Evolutionary conservation across 1,140 invertebrate genomes (phyloP).

Genomic region (Aphelinus atriplicis): DNA sequence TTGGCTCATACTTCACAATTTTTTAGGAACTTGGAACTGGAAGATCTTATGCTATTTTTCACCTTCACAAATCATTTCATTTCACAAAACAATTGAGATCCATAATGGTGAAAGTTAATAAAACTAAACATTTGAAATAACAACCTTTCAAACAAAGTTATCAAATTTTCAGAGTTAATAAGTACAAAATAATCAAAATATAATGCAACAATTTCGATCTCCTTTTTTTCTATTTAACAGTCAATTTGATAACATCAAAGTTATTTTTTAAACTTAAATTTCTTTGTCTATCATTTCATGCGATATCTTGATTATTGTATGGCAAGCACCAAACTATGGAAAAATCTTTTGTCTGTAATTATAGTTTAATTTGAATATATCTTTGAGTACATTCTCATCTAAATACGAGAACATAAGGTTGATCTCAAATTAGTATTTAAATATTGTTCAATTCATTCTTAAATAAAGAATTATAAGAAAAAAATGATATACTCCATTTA

Average conservation of each 20-base stretch:
- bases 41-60: constrained; percentile 21
- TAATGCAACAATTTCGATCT: neutral
- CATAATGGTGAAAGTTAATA: constrained; percentile 7
- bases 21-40: constrained; percentile 33
- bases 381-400: too few relatives aligned
- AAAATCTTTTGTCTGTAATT: too few relatives aligned
- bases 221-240: constrained; percentile 2
- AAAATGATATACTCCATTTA: too few relatives aligned
- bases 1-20: constrained; percentile 13
- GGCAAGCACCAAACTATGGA: too few relatives aligned
- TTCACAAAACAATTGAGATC: neutral
- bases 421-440: too few relatives aligned
- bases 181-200: constrained; percentile 22
- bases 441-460: too few relatives aligned
- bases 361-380: too few relatives aligned
- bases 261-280: neutral
- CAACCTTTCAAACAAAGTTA: constrained; percentile 11
- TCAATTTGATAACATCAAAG: neutral
- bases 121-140: constrained; percentile 8
- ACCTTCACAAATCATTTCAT: constrained; percentile 2
- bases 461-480: too few relatives aligned
- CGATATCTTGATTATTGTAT: too few relatives aligned
- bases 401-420: too few relatives aligned
- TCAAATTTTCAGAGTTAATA: constrained; percentile 19
- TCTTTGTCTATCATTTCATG: neutral